Base-by-base conservation (phyloP, 2,113 vertebrate genomes). In the Coreoperca whiteheadi region DNA sequence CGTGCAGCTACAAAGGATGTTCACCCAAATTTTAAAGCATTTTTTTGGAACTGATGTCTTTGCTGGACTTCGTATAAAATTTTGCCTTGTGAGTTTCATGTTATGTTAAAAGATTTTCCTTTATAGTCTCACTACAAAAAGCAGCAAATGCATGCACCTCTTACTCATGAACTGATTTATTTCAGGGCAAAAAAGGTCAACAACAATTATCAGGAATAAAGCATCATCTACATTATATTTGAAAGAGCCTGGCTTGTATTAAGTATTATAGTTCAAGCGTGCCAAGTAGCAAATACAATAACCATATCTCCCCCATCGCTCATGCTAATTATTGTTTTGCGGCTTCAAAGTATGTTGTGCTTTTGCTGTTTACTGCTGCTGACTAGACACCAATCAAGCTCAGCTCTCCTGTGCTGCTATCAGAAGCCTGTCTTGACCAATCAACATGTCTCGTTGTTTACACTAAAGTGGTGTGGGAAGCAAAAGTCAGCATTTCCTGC, bases 401-500 rank as follows among this genome's bases (percentile, higher is more conserved):
- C 37, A 61, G 20, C 67, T 86, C 88, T 88, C 79, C 91, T 61
- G 87, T 54, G 77, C 84, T 48, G 77, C 87, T 48, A 84, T 79
- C 86, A 85, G 65, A 87, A n/a, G 54, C 75, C 43, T 84, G 84
- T 92, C 89, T 89, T 85, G 89, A 88, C 93, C 92, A 91, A 92
- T 95, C 88, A 92, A 79, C 77, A 81, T 54, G 77, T 70, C 84
- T 84, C 28, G 6, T 43, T 93, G 88, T 93, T 93, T 85, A 87
- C 81, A 56, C 70, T 63, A 72, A 89, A 88, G 90, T 63, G 75
- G 64, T 70, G 82, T 72, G 67, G 75, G 92, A 89, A 80, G 78
- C 71, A 70, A 67, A 87, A 91, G 90, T 93, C 94, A 94, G 94
- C 91, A 85, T 68, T 89, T 93, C 89, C 85, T 91, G 81, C 85